phyloP scores from a whole-genome alignment of 2,888 invertebrate genomes.

The Agrotis exclamationis region DNA sequence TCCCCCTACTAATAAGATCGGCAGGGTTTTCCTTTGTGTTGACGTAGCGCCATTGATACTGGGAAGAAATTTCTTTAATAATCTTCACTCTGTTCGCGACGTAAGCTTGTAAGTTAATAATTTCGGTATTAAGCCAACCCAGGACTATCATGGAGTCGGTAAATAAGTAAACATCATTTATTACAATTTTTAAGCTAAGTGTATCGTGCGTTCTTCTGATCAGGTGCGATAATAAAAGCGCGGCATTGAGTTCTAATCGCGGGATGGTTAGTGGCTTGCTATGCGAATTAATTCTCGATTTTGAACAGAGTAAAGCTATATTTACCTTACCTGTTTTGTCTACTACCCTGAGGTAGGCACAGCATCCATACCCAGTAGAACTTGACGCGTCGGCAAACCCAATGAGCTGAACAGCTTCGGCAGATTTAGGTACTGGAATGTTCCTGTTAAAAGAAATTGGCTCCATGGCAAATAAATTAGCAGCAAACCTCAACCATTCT shows the following conservation, averaged over 20 bases:
- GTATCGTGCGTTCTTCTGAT: not conserved
- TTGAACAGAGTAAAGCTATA: not conserved
- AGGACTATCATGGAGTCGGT: not conserved
- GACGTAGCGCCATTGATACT: not conserved
- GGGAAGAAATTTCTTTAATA: not conserved
- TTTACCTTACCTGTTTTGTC: not conserved
- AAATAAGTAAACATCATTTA: not conserved
- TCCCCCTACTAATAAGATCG: not conserved
- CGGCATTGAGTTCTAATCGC: not conserved
- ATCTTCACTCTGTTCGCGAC: constrained; percentile 1
- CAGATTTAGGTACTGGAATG: not conserved
- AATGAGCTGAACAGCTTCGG: not conserved
- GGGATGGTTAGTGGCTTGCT: not conserved
- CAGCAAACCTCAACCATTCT: not conserved
- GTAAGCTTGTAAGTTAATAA: constrained; percentile 3
- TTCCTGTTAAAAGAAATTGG: too few relatives aligned
- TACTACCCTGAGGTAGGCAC: not conserved
- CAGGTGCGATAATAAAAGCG: not conserved
- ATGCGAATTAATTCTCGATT: not conserved
- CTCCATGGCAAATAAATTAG: too few relatives aligned
- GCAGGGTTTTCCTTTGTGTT: not conserved
- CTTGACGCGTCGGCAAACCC: not conserved
- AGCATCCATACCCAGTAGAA: not conserved
- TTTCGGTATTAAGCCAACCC: constrained; percentile 1
- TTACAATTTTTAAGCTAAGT: not conserved